Evolutionary conservation across 2,113 vertebrate species (phyloP).

Genomic region (Todiramphus chloris): DNA sequence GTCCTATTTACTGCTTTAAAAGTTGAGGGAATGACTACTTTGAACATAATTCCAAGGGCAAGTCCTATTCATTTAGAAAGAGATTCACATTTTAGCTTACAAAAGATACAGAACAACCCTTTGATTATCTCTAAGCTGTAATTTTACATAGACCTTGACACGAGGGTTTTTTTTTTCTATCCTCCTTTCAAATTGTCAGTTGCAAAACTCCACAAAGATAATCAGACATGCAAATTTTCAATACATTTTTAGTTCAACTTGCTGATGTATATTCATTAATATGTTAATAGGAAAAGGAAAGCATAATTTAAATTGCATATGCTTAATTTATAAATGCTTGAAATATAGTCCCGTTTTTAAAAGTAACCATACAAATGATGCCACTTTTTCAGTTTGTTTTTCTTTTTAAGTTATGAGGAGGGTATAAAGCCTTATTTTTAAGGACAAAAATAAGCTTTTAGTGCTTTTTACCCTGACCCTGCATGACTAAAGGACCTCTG

Average conservation of each 20-base stretch:
- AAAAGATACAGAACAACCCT: not conserved
- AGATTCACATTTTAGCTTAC: not conserved
- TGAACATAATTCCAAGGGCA: not conserved
- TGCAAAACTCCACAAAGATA: constrained; percentile 9
- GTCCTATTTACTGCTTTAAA: not conserved
- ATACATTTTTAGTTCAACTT: constrained; percentile 29
- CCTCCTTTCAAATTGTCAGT: not conserved
- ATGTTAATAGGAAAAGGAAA: constrained; percentile 34
- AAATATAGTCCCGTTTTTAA: not conserved
- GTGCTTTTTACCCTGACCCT: not conserved
- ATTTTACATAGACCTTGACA: constrained; percentile 19
- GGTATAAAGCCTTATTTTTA: not conserved
- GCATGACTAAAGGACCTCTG: not conserved
- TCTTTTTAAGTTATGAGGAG: not conserved
- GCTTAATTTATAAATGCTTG: constrained; percentile 34
- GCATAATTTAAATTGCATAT: constrained; percentile 31
- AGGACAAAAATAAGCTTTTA: not conserved
- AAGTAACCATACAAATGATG: not conserved
- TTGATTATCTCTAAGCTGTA: constrained; percentile 24
- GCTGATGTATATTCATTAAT: constrained; percentile 43
- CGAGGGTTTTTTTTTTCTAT: not conserved
- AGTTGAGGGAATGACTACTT: not conserved
- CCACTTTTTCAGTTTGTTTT: not conserved
- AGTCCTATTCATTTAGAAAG: not conserved
- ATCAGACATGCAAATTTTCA: constrained; percentile 47